These are phyloP conservation scores for Vombatus ursinus DNA, from an alignment of 2,113 vertebrate species.

Conservation along the genomic window DNA sequence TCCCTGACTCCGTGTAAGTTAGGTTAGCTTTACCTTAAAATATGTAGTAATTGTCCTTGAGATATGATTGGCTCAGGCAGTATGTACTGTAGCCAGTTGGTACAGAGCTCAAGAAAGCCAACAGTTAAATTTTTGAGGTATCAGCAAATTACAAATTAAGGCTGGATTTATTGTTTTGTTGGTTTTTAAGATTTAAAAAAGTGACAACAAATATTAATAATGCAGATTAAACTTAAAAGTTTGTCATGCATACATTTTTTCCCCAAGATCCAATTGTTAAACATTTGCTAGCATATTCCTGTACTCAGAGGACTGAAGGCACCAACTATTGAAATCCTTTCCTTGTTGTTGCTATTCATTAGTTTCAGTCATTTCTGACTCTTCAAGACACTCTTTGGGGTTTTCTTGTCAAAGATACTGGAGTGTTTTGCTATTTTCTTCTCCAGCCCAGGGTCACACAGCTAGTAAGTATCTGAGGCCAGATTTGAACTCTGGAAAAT, in stretches of 20 bases:
- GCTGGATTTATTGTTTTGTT: too few relatives aligned
- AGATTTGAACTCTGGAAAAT: background rate
- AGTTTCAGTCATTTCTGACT: background rate
- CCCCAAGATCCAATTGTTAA: background rate
- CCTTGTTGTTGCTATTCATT: background rate
- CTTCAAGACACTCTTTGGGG: background rate
- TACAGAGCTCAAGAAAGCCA: background rate
- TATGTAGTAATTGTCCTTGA: background rate
- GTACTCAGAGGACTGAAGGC: too few relatives aligned
- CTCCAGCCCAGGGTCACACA: background rate
- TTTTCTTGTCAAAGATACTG: background rate
- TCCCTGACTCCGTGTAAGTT: background rate
- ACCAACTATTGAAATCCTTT: too few relatives aligned
- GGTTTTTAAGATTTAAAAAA: too few relatives aligned
- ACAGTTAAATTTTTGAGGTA: background rate
- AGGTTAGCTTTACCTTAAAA: background rate
- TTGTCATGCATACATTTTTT: too few relatives aligned
- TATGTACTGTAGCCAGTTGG: background rate
- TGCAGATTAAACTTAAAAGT: too few relatives aligned
- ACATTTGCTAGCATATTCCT: background rate
- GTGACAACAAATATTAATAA: too few relatives aligned
- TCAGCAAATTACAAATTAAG: background rate
- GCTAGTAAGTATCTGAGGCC: background rate
- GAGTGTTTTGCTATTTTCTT: background rate
- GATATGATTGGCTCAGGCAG: background rate